Evolutionary conservation across 2,888 invertebrate species (phyloP).

Genomic region (Pegoplata infirma): DNA sequence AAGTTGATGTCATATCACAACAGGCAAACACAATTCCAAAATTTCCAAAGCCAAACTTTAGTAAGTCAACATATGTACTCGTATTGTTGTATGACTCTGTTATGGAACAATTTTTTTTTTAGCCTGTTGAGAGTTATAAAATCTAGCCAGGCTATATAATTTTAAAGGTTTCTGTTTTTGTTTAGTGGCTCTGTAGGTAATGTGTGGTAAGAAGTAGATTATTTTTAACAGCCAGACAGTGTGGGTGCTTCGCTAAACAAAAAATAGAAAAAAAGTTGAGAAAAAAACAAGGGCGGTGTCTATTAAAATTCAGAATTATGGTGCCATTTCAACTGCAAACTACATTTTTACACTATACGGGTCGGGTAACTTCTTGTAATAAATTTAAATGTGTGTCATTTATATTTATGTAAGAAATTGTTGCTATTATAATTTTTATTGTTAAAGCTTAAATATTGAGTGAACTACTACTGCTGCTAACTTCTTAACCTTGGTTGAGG

Average conservation of each 20-base stretch:
- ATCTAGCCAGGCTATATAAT: conserved; percentile 25
- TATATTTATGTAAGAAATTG: conserved; percentile 20
- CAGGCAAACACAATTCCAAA: conserved; percentile 60
- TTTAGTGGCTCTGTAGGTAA: not conserved
- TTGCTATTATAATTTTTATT: conserved; percentile 39
- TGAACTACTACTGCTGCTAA: no score
- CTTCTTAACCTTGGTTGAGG: not conserved
- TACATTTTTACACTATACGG: conserved; percentile 42
- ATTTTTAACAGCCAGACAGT: conserved; percentile 43
- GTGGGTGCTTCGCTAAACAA: conserved; percentile 52
- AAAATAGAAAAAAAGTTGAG: not conserved
- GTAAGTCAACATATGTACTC: conserved; percentile 13
- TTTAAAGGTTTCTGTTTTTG: not conserved
- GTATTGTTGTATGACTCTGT: no score
- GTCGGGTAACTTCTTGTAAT: conserved; percentile 32
- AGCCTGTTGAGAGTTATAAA: not conserved
- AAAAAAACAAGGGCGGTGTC: conserved; percentile 39
- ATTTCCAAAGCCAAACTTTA: conserved; percentile 18
- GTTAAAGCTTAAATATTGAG: conserved; percentile 9
- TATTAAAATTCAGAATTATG: conserved; percentile 42
- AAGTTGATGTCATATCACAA: conserved; percentile 66
- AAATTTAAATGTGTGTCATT: conserved; percentile 51
- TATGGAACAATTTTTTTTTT: no score
- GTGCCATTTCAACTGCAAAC: conserved; percentile 48
- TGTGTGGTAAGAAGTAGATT: not conserved